Evolutionary conservation across 2,888 invertebrate species (phyloP), one percentile per base, ranked within the genome.

Genomic region (Amorpha juglandis): DNA sequence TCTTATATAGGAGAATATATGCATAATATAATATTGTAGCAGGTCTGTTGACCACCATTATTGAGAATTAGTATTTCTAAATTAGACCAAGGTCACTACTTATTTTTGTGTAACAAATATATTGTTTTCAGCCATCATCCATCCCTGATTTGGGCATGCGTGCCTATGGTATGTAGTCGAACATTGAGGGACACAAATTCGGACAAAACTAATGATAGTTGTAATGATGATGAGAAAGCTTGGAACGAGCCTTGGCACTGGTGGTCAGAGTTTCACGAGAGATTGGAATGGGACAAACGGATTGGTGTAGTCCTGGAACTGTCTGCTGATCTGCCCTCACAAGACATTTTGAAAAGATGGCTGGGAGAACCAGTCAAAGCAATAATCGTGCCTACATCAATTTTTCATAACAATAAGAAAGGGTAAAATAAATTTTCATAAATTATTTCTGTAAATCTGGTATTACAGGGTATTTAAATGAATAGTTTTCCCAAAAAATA

Each of bases 321-420:
- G 42, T 95, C 97, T 55, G 95, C 97, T 55, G 96, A 99, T 82
- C 92, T 98, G 35, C 97, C 98, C 0, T 94, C 95, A 12, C 90
- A 94, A 62, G 94, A 95, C 35, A 94, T 95, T 63, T 81, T 98
- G 11, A 94, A 96, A 33, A 95, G 99, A 68, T 99, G 99, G 99
- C 90, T 97, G 38, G 99, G 99, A 0, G 99, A 99, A 89, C 99
- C 99, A 8, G 95, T 99, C 1, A 97, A 96, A 84, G 97, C 97
- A 69, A 91, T 98, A 50, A 93, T 98, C 62, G 84, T 99, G 63
- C 96, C 97, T 6, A 97, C 98, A 16, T 94, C 95, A 51, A 91
- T 98, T 67, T 99, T 99, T 87, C 94, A 97, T 50, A 95, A 95
- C n/a, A 99, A 99, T 90, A 96, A 95, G 75, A 97, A 97, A 84